Conservation (phyloP, 1,140 invertebrate genomes). For the Hesperophylax magnus region DNA sequence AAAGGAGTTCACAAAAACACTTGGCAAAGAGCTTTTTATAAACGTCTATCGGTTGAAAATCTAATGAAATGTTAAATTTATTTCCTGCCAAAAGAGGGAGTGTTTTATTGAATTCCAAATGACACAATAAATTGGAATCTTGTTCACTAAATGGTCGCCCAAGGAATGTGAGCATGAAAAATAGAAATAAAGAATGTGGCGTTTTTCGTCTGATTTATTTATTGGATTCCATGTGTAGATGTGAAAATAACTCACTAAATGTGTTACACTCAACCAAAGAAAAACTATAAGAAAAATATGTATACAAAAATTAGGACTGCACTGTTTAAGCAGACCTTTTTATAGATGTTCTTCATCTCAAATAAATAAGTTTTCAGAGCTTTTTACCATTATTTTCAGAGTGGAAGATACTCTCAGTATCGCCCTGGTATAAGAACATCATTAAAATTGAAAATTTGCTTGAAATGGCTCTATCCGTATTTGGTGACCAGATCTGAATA, state of each 20-base stretch:
- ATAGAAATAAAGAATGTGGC: conserved; percentile 14
- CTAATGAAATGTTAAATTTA: conserved; percentile 31
- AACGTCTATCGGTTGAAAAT: background rate
- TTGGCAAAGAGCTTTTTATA: background rate
- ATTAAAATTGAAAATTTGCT: too few relatives aligned
- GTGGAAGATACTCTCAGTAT: too few relatives aligned
- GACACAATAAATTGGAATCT: background rate
- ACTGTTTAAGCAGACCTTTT: too few relatives aligned
- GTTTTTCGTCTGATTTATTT: conserved; percentile 23
- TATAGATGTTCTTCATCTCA: too few relatives aligned
- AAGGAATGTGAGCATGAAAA: background rate
- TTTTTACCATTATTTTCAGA: too few relatives aligned
- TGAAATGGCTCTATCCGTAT: too few relatives aligned
- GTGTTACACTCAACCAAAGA: background rate
- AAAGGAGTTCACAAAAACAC: background rate
- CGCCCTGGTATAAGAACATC: too few relatives aligned
- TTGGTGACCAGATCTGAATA: too few relatives aligned
- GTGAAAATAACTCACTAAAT: too few relatives aligned
- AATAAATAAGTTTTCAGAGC: too few relatives aligned
- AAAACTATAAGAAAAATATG: background rate
- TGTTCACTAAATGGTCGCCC: background rate
- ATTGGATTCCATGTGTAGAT: background rate
- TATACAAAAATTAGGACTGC: too few relatives aligned
- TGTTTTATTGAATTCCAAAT: conserved; percentile 5
- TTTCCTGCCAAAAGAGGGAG: conserved; percentile 8